Base-by-base conservation (phyloP, 1,140 invertebrate species). In the Dendrolimus punctatus region DNA sequence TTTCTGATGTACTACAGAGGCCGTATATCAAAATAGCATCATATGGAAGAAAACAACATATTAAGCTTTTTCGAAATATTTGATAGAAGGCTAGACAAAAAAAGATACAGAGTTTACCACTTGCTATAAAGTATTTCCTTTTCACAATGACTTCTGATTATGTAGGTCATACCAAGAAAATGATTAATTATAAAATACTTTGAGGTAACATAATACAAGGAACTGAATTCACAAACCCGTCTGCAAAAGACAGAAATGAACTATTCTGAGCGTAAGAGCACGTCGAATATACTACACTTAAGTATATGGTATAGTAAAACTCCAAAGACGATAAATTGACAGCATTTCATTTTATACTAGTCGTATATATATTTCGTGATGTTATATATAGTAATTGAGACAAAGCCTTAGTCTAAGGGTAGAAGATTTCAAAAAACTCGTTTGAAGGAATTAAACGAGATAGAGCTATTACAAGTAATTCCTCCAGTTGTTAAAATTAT, bases 291-390 rank as follows among this genome's bases (percentile, higher is more conserved):
- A 59, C 61, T 68, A 68, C 44, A 63, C 53, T 57, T 62, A 65
- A 45, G 62, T 68, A 68, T 60, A 71, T 74, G 39, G 75, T 57
- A 59, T 70, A 61, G 53, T 76, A 73, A 66, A 75, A 74, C 68
- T 38, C 75, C 63, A 69, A 74, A 81, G 71, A 81, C 70, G 72
- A 72, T 57, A 80, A 85, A 82, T 85, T 85, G 82, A 83, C 80
- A 78, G 78, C 71, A 73, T 80, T 78, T 73, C 62, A 61, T 72
- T 66, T 78, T 66, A 75, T 36, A 71, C 68, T 80, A 63, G 59
- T 68, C 64, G 62, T 73, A 66, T 70, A 66, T 23, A 23, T 23
- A 23, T 23, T 23, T 23, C 23, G 23, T 66, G 64, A 72, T 62
- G 60, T 71, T 64, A 49, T 66, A 44, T 58, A 62, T 69, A 71